These are phyloP conservation scores for Nasonia longicornis DNA, from an alignment of 1,140 invertebrate species.

Conservation along the genomic window DNA sequence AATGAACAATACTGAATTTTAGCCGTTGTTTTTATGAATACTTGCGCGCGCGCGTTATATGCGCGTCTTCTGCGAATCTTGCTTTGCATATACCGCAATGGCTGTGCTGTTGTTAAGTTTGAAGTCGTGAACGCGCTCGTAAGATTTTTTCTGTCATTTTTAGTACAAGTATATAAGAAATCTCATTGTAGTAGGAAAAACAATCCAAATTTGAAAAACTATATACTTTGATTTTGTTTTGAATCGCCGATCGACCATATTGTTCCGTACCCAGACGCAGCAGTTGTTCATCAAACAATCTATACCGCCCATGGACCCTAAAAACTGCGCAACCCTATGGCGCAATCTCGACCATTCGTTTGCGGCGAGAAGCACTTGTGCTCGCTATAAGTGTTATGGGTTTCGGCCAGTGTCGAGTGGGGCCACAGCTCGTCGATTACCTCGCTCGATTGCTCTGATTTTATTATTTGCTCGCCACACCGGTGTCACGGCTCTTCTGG, in stretches of 20 bases:
- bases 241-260: no score
- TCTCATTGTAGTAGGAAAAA: no score
- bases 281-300: background rate
- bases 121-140: no score
- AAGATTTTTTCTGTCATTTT: no score
- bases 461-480: conserved; percentile 22
- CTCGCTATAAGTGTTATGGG: background rate
- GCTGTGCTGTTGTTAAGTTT: no score
- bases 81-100: background rate
- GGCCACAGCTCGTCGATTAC: conserved; percentile 3
- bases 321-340: background rate
- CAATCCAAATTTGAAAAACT: no score
- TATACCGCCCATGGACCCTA: background rate
- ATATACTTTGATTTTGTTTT: no score
- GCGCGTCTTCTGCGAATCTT: background rate
- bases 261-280: no score
- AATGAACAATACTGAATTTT: background rate
- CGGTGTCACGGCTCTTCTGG: background rate
- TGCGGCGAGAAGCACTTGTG: background rate
- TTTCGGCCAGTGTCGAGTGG: conserved; percentile 6
- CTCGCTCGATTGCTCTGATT: conserved; percentile 28
- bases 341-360: background rate
- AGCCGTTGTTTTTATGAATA: background rate
- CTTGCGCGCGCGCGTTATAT: no score
- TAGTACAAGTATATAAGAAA: no score